Conservation (phyloP, 1,140 invertebrate genomes). For the Procambarus clarkii region DNA sequence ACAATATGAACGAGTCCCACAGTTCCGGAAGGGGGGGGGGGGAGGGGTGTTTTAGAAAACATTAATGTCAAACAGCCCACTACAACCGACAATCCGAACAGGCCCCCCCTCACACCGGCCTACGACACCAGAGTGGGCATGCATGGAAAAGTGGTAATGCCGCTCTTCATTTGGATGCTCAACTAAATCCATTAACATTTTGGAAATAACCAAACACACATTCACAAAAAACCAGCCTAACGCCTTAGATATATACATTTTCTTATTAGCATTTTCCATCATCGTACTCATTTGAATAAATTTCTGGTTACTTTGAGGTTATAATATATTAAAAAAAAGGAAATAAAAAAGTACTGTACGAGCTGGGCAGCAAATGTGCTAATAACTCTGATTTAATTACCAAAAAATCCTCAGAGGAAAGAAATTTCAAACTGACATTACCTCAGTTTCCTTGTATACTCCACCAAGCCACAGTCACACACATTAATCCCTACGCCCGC, state of each 20-base stretch:
- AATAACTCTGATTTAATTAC: not conserved
- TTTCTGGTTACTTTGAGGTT: not conserved
- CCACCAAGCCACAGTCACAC: not conserved
- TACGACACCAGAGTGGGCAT: slow-evolving; percentile 34
- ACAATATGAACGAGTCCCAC: slow-evolving; percentile 38
- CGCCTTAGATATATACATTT: not conserved
- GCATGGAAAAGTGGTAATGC: slow-evolving; percentile 35
- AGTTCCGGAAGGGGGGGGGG: not conserved
- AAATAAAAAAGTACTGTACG: not conserved
- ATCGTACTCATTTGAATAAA: not conserved
- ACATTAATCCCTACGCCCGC: not conserved
- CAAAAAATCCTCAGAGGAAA: not conserved
- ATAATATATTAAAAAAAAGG: not conserved
- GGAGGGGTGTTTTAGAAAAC: not conserved
- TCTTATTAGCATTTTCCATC: not conserved
- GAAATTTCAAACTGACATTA: not conserved
- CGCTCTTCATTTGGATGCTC: not conserved
- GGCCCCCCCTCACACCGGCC: slow-evolving; percentile 17
- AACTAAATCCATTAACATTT: not conserved
- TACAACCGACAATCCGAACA: slow-evolving; percentile 18
- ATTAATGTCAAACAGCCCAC: slow-evolving; percentile 4
- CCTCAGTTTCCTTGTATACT: not conserved
- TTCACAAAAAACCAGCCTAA: no score
- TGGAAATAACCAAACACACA: not conserved
- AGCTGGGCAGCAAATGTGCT: not conserved